Conservation (phyloP, 2,797 vertebrate species). For the Cirrhinus molitorella region DNA sequence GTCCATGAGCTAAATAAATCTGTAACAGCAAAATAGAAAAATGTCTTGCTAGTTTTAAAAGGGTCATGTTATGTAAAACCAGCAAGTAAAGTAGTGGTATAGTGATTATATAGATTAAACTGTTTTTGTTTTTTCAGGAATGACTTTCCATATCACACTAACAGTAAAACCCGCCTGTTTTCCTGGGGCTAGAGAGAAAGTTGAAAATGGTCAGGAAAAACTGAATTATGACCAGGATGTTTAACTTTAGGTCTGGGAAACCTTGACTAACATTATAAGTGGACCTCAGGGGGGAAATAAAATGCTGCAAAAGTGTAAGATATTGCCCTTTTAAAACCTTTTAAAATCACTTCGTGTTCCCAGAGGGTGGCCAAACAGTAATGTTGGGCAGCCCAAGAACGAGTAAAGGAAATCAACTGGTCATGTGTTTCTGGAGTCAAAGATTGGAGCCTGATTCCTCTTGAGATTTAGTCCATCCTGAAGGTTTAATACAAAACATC, state of each 20-base stretch:
- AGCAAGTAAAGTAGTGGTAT: neutral
- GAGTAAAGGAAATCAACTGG: neutral
- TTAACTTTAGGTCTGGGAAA: conserved; percentile 1
- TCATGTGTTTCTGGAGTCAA: conserved; percentile 18
- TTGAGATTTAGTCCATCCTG: conserved; percentile 18
- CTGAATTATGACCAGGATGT: neutral
- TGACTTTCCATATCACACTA: neutral
- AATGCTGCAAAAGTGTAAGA: neutral
- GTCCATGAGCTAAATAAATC: conserved; percentile 8
- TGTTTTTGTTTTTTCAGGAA: neutral
- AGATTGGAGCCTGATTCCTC: conserved; percentile 9
- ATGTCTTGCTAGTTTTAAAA: conserved; percentile 10
- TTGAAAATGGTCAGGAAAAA: conserved; percentile 1
- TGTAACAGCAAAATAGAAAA: conserved; percentile 21
- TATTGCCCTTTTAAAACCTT: conserved; percentile 12
- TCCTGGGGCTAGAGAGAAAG: neutral
- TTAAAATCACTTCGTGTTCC: neutral
- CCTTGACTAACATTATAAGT: neutral
- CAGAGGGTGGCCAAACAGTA: neutral
- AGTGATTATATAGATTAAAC: neutral
- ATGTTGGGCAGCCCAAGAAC: neutral
- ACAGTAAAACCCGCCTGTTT: neutral
- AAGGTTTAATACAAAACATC: conserved; percentile 17
- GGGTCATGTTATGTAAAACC: neutral
- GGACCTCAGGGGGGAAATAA: neutral